Conservation (phyloP, 2,113 vertebrate genomes). For the Reinhardtius hippoglossoides region DNA sequence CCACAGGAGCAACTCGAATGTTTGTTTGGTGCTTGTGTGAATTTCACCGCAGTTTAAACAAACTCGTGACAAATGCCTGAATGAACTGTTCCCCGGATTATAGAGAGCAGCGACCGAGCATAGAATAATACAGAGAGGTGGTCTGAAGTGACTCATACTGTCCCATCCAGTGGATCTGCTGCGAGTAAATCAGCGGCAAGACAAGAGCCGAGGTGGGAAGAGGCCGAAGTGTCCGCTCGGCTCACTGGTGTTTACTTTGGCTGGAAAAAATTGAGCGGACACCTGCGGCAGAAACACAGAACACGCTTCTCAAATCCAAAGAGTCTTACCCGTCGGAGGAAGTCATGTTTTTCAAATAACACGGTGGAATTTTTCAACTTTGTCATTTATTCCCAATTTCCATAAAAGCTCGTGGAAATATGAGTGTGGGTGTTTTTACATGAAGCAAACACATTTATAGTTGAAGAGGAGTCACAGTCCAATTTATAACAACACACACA, state of each 20-base stretch:
- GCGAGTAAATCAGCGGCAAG: conserved; percentile 11
- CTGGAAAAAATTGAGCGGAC: conserved; percentile 6
- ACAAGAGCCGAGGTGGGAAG: conserved; percentile 13
- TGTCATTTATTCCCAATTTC: conserved; percentile 12
- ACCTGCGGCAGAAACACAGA: conserved; percentile 14
- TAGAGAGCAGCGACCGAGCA: background rate
- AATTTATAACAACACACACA: background rate
- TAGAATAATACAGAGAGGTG: background rate
- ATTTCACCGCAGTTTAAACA: conserved; percentile 3
- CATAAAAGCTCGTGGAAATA: conserved; percentile 3
- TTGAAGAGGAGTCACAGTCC: background rate
- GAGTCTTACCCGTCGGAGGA: background rate
- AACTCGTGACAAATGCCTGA: background rate
- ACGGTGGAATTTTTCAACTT: conserved; percentile 15
- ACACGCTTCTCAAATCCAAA: conserved; percentile 11
- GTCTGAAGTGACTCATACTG: background rate
- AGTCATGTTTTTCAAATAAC: conserved; percentile 22
- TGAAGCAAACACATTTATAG: background rate
- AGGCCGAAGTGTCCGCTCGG: conserved; percentile 20
- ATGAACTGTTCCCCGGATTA: background rate
- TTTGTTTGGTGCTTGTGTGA: background rate
- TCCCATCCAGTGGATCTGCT: background rate
- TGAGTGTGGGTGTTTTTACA: background rate
- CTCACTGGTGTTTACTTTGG: conserved; percentile 27
- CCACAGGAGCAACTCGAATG: background rate